Evolutionary conservation across 2,113 vertebrate genomes (phyloP).

Genomic region (Oncorhynchus nerka): DNA sequence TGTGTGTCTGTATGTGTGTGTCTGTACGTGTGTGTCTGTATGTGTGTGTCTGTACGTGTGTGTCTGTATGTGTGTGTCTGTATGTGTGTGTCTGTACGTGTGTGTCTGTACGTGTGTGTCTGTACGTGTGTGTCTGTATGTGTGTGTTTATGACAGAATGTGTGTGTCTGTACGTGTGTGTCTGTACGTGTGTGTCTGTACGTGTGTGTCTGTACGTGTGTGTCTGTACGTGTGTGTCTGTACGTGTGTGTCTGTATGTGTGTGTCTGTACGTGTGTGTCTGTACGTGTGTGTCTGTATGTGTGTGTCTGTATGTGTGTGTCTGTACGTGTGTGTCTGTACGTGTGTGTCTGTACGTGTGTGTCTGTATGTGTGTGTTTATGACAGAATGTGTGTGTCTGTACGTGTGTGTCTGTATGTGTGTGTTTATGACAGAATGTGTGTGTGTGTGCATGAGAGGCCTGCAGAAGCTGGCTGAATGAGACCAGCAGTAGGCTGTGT

Average conservation of each 20-base stretch:
- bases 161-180: slow-evolving; percentile 7
- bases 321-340: too few species aligned
- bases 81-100: slow-evolving; percentile 13
- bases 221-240: slow-evolving; percentile 11
- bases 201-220: background rate
- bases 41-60: background rate
- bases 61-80: slow-evolving; percentile 10
- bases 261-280: slow-evolving; percentile 11
- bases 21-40: too few species aligned
- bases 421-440: slow-evolving; percentile 3
- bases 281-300: slow-evolving; percentile 10
- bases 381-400: background rate
- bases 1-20: too few species aligned
- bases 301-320: slow-evolving; percentile 8
- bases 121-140: slow-evolving; percentile 9
- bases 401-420: slow-evolving; percentile 13
- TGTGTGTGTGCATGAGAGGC: slow-evolving; percentile 7
- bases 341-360: background rate
- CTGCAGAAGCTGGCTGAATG: slow-evolving; percentile 1
- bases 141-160: background rate
- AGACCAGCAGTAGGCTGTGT: background rate
- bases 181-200: slow-evolving; percentile 13
- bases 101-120: slow-evolving; percentile 12
- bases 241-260: slow-evolving; percentile 14
- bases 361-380: slow-evolving; percentile 16